Percentiles rank a stretch among this genome's conserved stretches.
Conservation (phyloP, 1,140 invertebrate genomes). For the Drosophila carrolli region DNA sequence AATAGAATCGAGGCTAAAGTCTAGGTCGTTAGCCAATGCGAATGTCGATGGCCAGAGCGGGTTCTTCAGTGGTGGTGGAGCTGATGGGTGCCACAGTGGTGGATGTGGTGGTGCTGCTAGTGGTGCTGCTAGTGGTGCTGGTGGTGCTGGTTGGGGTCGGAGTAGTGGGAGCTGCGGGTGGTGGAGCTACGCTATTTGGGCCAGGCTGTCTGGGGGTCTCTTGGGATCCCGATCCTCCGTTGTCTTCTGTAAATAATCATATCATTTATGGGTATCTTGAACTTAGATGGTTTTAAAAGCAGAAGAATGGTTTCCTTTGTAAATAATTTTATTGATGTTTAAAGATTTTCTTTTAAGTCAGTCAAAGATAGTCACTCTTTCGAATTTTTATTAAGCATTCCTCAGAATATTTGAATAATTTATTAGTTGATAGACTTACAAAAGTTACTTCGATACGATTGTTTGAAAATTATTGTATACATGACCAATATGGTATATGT, state of each 20-base stretch:
- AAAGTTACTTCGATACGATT: no score
- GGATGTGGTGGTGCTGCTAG: slow-evolving; percentile 5
- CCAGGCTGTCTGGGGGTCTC: background rate
- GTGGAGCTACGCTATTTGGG: slow-evolving; percentile 12
- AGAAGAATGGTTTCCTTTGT: no score
- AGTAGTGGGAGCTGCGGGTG: background rate
- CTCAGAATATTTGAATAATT: no score
- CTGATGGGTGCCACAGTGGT: slow-evolving; percentile 15
- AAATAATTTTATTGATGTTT: no score
- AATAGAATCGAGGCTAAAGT: slow-evolving; percentile 4
- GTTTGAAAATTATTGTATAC: no score
- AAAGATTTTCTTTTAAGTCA: no score
- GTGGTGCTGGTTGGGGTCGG: slow-evolving; percentile 4
- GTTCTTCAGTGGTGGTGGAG: slow-evolving; percentile 47
- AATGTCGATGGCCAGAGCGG: slow-evolving; percentile 61
- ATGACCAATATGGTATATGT: no score
- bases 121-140: background rate
- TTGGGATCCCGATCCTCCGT: background rate
- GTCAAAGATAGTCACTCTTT: no score
- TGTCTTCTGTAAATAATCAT: slow-evolving; percentile 9
- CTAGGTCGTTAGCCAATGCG: slow-evolving; percentile 48
- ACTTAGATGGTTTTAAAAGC: background rate
- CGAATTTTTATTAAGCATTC: no score
- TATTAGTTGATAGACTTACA: no score
- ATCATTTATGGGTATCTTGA: background rate